phyloP scores from a whole-genome alignment of 2,113 vertebrate genomes.

The Chaetura pelagica region DNA sequence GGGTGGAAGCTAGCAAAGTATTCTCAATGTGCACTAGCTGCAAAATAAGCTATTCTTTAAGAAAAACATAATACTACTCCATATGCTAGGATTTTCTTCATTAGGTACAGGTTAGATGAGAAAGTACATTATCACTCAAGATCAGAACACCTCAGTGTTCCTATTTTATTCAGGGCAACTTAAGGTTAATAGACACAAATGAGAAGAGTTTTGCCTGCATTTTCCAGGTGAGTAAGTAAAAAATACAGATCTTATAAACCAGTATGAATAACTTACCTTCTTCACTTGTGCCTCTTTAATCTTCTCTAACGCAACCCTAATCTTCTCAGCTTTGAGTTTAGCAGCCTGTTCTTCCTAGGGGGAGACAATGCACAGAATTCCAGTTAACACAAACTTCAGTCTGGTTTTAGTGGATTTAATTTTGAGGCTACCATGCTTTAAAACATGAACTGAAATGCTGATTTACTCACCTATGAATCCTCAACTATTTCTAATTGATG shows the following conservation, averaged over 20 bases:
- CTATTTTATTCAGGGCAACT: neutral
- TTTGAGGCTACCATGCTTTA: neutral
- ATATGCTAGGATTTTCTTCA: neutral
- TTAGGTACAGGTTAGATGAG: neutral
- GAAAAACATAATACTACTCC: neutral
- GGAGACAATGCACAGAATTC: constrained; percentile 54
- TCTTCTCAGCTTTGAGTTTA: constrained; percentile 97
- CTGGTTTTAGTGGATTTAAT: neutral
- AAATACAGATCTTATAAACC: neutral
- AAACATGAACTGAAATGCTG: constrained; percentile 16
- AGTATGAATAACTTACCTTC: constrained; percentile 83
- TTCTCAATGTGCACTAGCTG: neutral
- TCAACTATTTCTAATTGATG: neutral
- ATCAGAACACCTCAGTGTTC: neutral
- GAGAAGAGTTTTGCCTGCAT: neutral
- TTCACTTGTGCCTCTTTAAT: constrained; percentile 99
- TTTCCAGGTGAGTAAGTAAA: neutral
- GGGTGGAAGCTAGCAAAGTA: neutral
- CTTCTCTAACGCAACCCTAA: constrained; percentile 95
- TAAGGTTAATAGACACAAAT: neutral
- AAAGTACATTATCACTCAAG: neutral
- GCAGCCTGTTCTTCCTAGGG: constrained; percentile 95
- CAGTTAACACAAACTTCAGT: constrained; percentile 37
- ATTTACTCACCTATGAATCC: neutral
- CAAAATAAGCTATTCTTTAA: neutral